phyloP scores from a whole-genome alignment of 1,140 invertebrate genomes.

The Thaumatotibia leucotreta region DNA sequence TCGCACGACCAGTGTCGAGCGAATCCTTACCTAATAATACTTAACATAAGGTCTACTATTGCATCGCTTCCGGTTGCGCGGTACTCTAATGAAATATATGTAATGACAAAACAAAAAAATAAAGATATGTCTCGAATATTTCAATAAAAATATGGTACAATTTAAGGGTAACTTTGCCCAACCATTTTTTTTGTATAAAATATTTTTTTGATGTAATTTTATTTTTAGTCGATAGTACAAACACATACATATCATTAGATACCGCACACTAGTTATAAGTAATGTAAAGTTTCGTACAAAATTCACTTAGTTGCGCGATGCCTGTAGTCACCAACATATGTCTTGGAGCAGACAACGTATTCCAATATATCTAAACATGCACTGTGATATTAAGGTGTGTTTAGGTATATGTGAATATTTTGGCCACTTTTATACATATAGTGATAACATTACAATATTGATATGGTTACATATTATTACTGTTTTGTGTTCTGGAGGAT shows the following conservation, averaged over 20 bases:
- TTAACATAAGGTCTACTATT: neutral
- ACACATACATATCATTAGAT: neutral
- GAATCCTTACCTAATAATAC: constrained; percentile 2
- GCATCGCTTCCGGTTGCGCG: neutral
- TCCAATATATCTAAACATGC: too few relatives aligned
- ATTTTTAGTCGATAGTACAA: neutral
- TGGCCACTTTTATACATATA: too few relatives aligned
- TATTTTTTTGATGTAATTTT: too few relatives aligned
- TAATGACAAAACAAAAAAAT: neutral
- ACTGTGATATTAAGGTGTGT: too few relatives aligned
- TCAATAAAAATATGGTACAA: too few relatives aligned
- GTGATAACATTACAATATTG: too few relatives aligned
- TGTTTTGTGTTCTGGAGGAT: neutral
- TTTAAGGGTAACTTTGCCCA: too few relatives aligned
- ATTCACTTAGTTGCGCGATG: neutral
- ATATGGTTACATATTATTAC: neutral
- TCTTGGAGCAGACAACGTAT: too few relatives aligned
- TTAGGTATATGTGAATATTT: too few relatives aligned
- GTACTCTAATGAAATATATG: neutral
- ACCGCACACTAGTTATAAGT: neutral
- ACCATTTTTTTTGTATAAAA: too few relatives aligned
- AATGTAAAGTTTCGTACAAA: constrained; percentile 4
- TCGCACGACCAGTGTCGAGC: neutral
- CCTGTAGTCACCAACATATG: too few relatives aligned
- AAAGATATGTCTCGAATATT: too few relatives aligned